Evolutionary conservation across 2,888 invertebrate genomes (phyloP), one percentile per base, ranked within the genome.

Genomic region (Busseola fusca): DNA sequence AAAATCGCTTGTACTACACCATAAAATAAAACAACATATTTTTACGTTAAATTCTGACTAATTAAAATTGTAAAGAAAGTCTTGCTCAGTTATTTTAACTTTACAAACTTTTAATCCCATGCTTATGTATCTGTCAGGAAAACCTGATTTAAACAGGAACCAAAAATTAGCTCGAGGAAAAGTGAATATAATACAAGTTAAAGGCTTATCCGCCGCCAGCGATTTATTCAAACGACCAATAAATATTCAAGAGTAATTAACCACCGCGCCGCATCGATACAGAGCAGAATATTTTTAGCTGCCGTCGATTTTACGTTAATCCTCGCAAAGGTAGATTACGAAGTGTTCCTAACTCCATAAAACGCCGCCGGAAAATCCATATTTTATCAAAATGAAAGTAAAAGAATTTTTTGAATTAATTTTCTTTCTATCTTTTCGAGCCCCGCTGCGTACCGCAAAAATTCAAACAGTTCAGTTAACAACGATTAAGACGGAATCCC

Each of bases 161-260:
- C 84, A 85, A 89, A 90, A 90, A 91, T 91, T 88, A 86, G 84
- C 86, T 83, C 87, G 84, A 82, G 87, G 84, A 91, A 92, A 92
- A 92, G 92, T 90, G 90, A 90, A 91, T 90, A 91, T 92, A 91
- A 93, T 90, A 90, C 91, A 92, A 92, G 93, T 91, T 91, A 92
- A 91, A 91, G 92, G 93, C 91, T 93, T 92, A 93, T 91, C 88
- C 90, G 89, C 92, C 89, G 90, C 90, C 84, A 86, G 92, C 93
- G 93, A 93, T 94, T 94, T 94, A 94, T 94, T 94, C 94, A 94
- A 94, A 94, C 93, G 94, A 94, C 93, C 94, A 93, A 94, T 95
- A 94, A 94, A 95, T 95, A 95, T 95, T 94, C 95, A 95, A 91
- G 90, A 94, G 94, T 94, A 94, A 94, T 94, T 94, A 94, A 93